Percentiles rank a stretch among this genome's conserved stretches.
These are phyloP conservation scores for Lepus europaeus DNA, from an alignment of 2,113 vertebrate genomes.

Conservation along the genomic window DNA sequence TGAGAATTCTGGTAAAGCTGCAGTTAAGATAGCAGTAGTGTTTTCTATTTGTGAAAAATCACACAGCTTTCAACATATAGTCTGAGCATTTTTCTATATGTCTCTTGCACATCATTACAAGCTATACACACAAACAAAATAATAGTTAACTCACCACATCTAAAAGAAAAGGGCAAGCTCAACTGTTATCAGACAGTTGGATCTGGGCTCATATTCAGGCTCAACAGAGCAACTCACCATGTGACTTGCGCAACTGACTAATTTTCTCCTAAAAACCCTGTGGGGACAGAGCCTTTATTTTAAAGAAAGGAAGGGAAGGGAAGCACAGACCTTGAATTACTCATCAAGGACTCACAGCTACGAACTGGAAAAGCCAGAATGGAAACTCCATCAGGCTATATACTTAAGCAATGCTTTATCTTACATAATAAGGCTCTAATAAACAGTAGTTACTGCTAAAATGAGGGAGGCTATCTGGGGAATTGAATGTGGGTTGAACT, in stretches of 20 bases:
- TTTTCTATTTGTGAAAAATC: constrained; percentile 14
- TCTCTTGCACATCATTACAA: background rate
- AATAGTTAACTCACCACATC: background rate
- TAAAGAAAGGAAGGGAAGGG: background rate
- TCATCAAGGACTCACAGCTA: constrained; percentile 4
- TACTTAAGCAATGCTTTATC: background rate
- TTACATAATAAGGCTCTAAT: constrained; percentile 14
- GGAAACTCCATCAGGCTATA: background rate
- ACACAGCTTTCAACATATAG: background rate
- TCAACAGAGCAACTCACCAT: background rate
- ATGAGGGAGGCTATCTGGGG: background rate
- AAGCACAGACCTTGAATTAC: background rate
- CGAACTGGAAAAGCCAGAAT: background rate
- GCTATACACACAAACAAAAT: background rate
- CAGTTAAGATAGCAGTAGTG: background rate
- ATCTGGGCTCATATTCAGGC: background rate
- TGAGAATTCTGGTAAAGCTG: background rate
- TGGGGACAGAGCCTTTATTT: background rate
- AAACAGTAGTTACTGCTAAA: background rate
- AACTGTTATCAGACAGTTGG: background rate
- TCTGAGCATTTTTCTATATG: background rate
- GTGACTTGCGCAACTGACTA: background rate
- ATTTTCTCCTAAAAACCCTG: constrained; percentile 20
- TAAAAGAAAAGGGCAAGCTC: background rate
- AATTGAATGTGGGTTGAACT: background rate